phyloP scores from a whole-genome alignment of 1,140 invertebrate species.

The Aradophagus sp. region DNA sequence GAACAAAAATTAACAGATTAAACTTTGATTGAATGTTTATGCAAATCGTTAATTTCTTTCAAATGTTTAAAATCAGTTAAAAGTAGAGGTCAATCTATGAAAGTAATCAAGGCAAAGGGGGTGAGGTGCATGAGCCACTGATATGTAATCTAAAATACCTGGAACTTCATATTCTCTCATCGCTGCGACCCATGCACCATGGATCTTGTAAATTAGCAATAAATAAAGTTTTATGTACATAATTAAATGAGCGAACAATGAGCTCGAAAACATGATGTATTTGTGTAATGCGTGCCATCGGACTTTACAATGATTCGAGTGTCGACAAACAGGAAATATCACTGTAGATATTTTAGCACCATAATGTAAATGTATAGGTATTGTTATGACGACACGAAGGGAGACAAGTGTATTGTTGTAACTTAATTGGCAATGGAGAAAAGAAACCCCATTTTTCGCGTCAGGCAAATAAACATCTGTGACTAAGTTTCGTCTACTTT shows the following conservation, averaged over 20 bases:
- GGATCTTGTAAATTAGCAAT: conserved; percentile 67
- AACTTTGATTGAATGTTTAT: neutral
- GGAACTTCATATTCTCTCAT: conserved; percentile 43
- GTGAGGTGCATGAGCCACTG: conserved; percentile 19
- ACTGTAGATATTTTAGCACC: conserved; percentile 73
- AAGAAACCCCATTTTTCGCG: conserved; percentile 57
- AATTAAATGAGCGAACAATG: conserved; percentile 50
- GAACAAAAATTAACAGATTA: no score
- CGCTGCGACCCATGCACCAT: conserved; percentile 43
- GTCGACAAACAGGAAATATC: conserved; percentile 62
- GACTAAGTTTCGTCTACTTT: conserved; percentile 25
- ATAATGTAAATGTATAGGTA: conserved; percentile 66
- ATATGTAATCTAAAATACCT: conserved; percentile 29
- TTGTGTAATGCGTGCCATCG: conserved; percentile 29
- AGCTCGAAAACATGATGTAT: conserved; percentile 39
- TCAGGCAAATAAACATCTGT: conserved; percentile 59
- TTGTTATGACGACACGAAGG: conserved; percentile 57
- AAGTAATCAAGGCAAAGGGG: neutral
- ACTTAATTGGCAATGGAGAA: conserved; percentile 51
- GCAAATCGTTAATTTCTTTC: neutral
- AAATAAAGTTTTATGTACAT: conserved; percentile 64
- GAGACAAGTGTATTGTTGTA: conserved; percentile 60
- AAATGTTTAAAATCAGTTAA: conserved; percentile 3
- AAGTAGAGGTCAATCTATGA: neutral
- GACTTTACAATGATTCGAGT: conserved; percentile 33